Evolutionary conservation across 2,113 vertebrate genomes (phyloP).

Genomic region (Galemys pyrenaicus): DNA sequence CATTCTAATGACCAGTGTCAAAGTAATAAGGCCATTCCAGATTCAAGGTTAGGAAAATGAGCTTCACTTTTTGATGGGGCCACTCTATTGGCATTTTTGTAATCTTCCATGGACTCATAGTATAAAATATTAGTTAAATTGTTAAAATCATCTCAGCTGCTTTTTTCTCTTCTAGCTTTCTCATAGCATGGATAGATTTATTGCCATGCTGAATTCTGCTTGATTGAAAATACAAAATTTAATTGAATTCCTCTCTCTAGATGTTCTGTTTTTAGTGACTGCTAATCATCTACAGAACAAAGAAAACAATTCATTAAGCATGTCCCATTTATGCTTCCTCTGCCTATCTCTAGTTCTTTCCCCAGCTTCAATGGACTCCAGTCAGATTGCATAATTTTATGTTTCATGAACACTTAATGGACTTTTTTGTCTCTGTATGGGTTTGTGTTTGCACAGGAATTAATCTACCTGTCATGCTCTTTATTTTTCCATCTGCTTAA

Average conservation of each 20-base stretch:
- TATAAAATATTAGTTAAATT: background rate
- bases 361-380: background rate
- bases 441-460: background rate
- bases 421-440: background rate
- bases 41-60: background rate
- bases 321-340: background rate
- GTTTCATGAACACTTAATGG: background rate
- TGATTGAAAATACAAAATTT: background rate
- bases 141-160: background rate
- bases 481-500: background rate
- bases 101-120: background rate
- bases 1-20: background rate
- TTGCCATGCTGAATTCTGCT: background rate
- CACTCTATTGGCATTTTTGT: background rate
- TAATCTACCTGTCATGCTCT: background rate
- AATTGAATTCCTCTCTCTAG: background rate
- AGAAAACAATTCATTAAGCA: background rate
- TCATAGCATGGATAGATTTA: background rate
- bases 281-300: background rate
- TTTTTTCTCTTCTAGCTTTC: background rate
- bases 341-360: background rate
- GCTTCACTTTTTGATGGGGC: background rate
- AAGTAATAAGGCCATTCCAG: background rate
- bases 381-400: background rate
- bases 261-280: background rate